Base-by-base conservation (phyloP, 2,888 invertebrate species). In the Drosophila niveifrons region DNA sequence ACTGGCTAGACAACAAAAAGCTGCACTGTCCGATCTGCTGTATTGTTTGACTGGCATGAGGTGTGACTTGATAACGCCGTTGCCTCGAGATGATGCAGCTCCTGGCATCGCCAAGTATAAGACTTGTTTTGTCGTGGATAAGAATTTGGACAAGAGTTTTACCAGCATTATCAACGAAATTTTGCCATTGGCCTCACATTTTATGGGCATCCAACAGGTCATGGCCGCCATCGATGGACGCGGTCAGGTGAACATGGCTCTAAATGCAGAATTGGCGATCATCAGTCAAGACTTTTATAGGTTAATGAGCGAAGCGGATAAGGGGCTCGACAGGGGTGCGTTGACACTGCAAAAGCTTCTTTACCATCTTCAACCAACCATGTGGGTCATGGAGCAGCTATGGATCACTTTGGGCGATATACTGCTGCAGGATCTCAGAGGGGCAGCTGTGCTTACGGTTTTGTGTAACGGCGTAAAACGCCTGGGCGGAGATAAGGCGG, bases 171-270 rank as follows among this genome's bases (percentile, higher is more conserved):
- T 90, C 3, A 76, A 90, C 17, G 87, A 91, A 91, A 96, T 98
- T 91, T 92, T 98, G 62, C 98, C 98, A 0, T 91, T 99, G 36
- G 98, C 98, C 51, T 96, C 96, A 1, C 95, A 97, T 92, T 98
- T 97, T 91, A 97, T 97, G 0, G 95, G 96, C 82, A 95, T 98
- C 36, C 95, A 97, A 66, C 94, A 96, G 84, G 98, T 98, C 91
- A 95, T 96, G 58, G 55, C 72, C 0, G 41, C 29, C 9, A 83
- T 55, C 1, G 63, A 78, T 11, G 68, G 55, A 3, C 97, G 98
- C 91, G 98, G 98, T 7, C 96, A 97, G 93, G 97, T 99, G 0
- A 95, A 98, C 90, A 98, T 98, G 93, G 98, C 98, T 0, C 93
- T 99, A 39, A 95, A 96, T 75, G 96, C 97, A 57, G 96, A 97